Evolutionary conservation across 1,140 invertebrate genomes (phyloP), one percentile per base, ranked within the genome.

Genomic region (Mizuhopecten yessoensis): DNA sequence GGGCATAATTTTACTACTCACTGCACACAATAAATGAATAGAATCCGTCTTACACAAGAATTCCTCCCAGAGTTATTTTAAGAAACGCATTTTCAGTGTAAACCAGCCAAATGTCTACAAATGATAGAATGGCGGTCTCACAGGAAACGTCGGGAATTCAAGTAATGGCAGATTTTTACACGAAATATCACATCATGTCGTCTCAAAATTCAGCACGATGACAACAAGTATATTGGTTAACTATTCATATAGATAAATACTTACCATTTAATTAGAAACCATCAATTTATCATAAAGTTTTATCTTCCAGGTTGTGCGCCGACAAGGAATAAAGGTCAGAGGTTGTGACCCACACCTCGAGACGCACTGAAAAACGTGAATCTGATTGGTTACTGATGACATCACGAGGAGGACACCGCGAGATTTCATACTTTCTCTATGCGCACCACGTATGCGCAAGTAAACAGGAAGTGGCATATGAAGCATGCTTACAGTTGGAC

Each of bases 251-350:
- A 3, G 57, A 1, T 75, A 75, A 29, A 29, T 75, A 75, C 57
- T 75, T 29, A 75, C 57, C 57, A 75, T 75, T 29, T 29, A 75
- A 75, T 75, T 75, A 29, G n/a, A 17, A 75, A 75, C 57, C 57
- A 75, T 75, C 57, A 75, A 75, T 75, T 75, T 75, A 75, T 75
- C 57, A 75, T 75, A 75, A 75, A 75, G 57, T 75, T 75, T 75
- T 75, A 75, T 75, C 57, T 75, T 75, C 57, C 57, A 75, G 57
- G 88, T 92, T 93, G 89, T 93, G 86, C 87, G 89, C 90, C 92
- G 94, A 94, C 94, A 95, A 92, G 90, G 91, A 94, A 94, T 95
- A 96, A 96, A 96, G 96, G 96, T 96, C 96, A 96, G 94, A 95
- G 96, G 95, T 96, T 95, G 95, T 96, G 96, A 96, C 96, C 96